Base-by-base conservation (phyloP, 2,888 invertebrate species). In the Acrocyrtus sp. region DNA sequence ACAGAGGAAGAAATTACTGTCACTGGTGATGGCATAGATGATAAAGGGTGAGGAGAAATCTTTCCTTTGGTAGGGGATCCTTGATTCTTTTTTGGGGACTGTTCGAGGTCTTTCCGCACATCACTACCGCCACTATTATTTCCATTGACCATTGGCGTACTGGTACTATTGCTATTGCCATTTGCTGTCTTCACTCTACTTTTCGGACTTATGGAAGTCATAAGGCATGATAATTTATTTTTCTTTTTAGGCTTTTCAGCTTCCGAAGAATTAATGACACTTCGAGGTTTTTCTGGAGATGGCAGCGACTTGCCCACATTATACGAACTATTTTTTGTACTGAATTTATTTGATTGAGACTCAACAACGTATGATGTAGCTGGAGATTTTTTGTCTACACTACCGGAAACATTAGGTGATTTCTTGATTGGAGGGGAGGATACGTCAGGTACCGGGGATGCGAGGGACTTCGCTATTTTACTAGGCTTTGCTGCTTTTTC, bases 181-280 rank as follows among this genome's bases (percentile, higher is more conserved):
- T 72, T 72, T 1, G 62, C 22, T 10, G 56, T 29, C 24, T 75
- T 75, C 1, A 48, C 15, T 43, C 58, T 62, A 29, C 34, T 47
- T 43, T 75, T 75, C 0, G 75, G 75, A 24, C 72, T 75, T 1
- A 75, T 51, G 0, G 75, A 75, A 22, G 75, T 68, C 34, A 68
- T 53, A 54, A 75, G 72, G 62, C 75, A 75, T 27, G 72, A 68
- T 2, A 72, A 45, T 22, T 75, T 75, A 24, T 43, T 72, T 22
- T 60, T 74, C 50, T 66, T 72, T 26, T 75, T 75, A 10, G 67
- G 67, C 26, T 41, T 48, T 6, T 63, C 72, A 0, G 47, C n/a
- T 34, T 63, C 63, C 0, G 56, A 12, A 47, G 19, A 17, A 24
- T 47, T 4, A 24, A 12, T 58, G 17, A 17, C 54, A 26, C n/a